Base-by-base conservation (phyloP, 35 echinoderm and acorn worm species). In the Stichopus chloronotus region DNA sequence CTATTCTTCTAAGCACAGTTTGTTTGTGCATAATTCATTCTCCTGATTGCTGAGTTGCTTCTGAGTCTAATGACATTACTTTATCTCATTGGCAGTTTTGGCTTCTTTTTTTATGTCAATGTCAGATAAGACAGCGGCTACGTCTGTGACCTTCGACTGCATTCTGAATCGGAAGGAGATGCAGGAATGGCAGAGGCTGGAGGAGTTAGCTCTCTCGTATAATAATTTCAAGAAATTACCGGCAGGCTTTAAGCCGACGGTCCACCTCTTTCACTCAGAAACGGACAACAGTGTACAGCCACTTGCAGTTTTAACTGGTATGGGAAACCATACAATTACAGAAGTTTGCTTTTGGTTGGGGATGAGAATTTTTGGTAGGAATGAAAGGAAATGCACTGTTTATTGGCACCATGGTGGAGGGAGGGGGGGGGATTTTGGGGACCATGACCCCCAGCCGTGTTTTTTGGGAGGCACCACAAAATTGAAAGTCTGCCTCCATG, bases 201-300 rank as follows among this genome's bases (percentile, higher is more conserved):
- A 99, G 79, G 95, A 96, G 69, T 71, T 93, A 63, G 93, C 92
- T 16, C 90, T 96, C 58, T 90, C 83, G 24, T 87, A 95, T 13
- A 93, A 55, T 20, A 87, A 87, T 14, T 60, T 72, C 11, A 88
- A 91, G 30, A 91, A 83, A 6, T 21, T 95, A 19, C 94, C 95
- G 0, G 65, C 87, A 4, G 91, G 87, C 13, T 99, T 92, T 68
- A 92, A 92, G 30, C 95, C 92, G 13, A 80, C 89, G 12, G 58
- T 94, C 17, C 95, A 99, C 59, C 72, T 99, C 43, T 79, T 99
- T 10, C 93, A 96, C 61, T 83, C 63, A 24, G 91, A 76, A 13
- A 99, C 97, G 22, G 94, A 96, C 72, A 99, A 99, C 68, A 95
- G 93, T 54, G 72, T 87, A 9, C 94, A 92, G 17, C 97, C 97